Conservation (phyloP, 1,140 invertebrate species). For the Nymphalis io region DNA sequence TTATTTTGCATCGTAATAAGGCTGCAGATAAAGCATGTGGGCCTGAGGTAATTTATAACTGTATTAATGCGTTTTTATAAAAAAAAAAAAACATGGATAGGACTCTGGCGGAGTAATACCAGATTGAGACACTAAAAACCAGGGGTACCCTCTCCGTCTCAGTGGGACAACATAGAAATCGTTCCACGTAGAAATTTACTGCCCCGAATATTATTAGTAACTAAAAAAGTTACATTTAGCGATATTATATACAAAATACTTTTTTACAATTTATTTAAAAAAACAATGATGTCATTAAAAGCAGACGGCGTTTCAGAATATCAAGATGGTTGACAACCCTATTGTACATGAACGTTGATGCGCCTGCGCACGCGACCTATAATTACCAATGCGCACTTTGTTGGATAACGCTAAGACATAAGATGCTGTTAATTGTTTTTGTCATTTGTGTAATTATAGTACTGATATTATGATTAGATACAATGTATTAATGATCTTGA, state of each 20-base stretch:
- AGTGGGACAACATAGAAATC: too few species aligned
- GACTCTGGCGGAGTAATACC: too few species aligned
- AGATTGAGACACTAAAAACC: too few species aligned
- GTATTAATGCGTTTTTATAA: too few species aligned
- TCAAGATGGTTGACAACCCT: neutral
- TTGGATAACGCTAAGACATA: constrained; percentile 26
- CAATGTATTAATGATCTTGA: constrained; percentile 6
- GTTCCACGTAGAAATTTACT: too few species aligned
- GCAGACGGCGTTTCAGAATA: neutral
- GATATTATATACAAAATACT: neutral
- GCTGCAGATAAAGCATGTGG: too few species aligned
- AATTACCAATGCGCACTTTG: constrained; percentile 48
- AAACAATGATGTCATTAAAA: neutral
- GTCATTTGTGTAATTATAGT: constrained; percentile 22
- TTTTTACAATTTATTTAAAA: neutral
- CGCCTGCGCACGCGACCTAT: constrained; percentile 46
- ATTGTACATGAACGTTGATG: constrained; percentile 32
- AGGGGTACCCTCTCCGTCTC: too few species aligned
- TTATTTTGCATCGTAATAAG: too few species aligned
- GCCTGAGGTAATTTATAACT: too few species aligned
- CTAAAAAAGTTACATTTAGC: too few species aligned
- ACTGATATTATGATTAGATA: neutral
- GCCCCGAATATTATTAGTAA: too few species aligned
- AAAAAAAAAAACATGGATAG: too few species aligned
- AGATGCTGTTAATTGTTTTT: constrained; percentile 30